Evolutionary conservation across 1,140 invertebrate genomes (phyloP), one percentile per base, ranked within the genome.

Genomic region (Coelopa frigida): DNA sequence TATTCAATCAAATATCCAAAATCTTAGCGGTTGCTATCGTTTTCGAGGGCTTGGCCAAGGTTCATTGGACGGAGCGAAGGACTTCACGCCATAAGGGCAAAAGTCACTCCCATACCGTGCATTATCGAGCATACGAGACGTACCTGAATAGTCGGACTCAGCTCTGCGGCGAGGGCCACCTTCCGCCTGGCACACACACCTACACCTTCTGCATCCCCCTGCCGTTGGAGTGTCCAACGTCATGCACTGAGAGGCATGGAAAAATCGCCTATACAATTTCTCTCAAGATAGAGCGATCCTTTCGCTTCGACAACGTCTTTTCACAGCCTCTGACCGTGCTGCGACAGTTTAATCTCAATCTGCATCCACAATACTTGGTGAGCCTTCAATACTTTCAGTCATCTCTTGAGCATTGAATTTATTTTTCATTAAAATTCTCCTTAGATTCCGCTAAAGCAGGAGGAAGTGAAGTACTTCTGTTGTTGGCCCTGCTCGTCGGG

Each of bases 301-400:
- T 82, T 82, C 78, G 78, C 23, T 82, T 83, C 54, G 83, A 87
- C 65, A 78, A 84, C 50, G 78, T 81, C 47, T 75, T 75, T 29
- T 84, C 83, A 64, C 75, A 74, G 50, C 76, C 79, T 1, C 81
- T 89, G 52, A 85, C 81, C 4, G 79, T 88, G 5, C 71, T 86
- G n/a, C 76, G 78, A 44, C 76, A 79, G 6, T 75, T 84, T 36
- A 83, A 88, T 70, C 76, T 88, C 12, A 88, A 87, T 66, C 68
- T 73, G 56, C 74, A 77, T 32, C 50, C 65, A 3, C 50, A 60
- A 10, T 43, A 57, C 27, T 29, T 62, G 48, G 61, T 64, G 14
- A 50, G 52, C 52, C 5, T 33, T 6, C 22, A 2, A 1, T 20
- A 6, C 14, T 1, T 18, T 4, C 3, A 5, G 22, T 8, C 12